Conservation (phyloP, 2,888 invertebrate genomes). For the Ariolimax columbianus region DNA sequence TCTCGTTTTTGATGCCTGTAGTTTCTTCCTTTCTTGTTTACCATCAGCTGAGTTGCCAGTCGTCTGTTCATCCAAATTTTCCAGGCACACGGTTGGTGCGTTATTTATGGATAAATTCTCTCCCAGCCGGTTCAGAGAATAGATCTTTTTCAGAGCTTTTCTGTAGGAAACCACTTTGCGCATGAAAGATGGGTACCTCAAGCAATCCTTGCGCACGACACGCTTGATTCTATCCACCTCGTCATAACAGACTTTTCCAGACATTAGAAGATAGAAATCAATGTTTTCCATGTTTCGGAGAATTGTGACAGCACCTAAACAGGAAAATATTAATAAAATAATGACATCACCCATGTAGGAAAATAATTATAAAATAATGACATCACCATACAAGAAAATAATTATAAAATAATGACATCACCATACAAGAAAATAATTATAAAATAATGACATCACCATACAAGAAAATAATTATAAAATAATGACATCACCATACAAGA, state of each 20-base stretch:
- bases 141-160: constrained; percentile 68
- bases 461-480: too few relatives aligned
- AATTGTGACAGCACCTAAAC: constrained; percentile 75
- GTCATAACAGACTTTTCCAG: constrained; percentile 75
- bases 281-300: constrained; percentile 75
- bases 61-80: constrained; percentile 63
- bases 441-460: too few relatives aligned
- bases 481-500: too few relatives aligned
- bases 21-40: constrained; percentile 47
- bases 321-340: background rate
- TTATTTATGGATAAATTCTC: constrained; percentile 59
- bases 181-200: constrained; percentile 75
- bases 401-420: too few relatives aligned
- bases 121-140: constrained; percentile 69
- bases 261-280: constrained; percentile 76
- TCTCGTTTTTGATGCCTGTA: background rate
- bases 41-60: constrained; percentile 56
- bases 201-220: constrained; percentile 70
- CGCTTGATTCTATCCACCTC: constrained; percentile 73
- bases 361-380: too few relatives aligned
- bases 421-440: too few relatives aligned
- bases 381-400: too few relatives aligned
- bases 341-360: too few relatives aligned
- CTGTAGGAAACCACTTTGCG: constrained; percentile 71
- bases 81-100: constrained; percentile 62